Conservation (phyloP, 2,797 vertebrate species). For the Enteromius treurensis region DNA sequence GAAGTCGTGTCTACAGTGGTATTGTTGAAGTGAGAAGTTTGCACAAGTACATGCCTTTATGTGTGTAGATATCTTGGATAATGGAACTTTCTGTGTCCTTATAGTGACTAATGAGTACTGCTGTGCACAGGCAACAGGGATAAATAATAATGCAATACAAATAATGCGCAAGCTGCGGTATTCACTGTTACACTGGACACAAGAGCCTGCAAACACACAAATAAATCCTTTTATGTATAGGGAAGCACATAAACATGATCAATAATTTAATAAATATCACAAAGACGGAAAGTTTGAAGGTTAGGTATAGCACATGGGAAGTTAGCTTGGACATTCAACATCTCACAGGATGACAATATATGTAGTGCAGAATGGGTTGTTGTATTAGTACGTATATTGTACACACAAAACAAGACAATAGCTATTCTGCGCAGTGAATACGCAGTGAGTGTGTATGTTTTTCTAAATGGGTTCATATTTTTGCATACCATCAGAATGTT, state of each 20-base stretch:
- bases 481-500: conserved; percentile 25
- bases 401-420: background rate
- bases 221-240: conserved; percentile 22
- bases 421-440: conserved; percentile 5
- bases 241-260: conserved; percentile 10
- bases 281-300: background rate
- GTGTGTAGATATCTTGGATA: background rate
- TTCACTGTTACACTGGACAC: conserved; percentile 22
- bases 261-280: conserved; percentile 25
- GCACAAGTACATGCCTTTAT: background rate
- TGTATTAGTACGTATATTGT: background rate
- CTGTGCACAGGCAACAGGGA: conserved; percentile 32
- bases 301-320: background rate
- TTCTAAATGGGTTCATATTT: conserved; percentile 43
- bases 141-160: conserved; percentile 32
- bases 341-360: background rate
- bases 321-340: background rate
- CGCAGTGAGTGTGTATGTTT: conserved; percentile 21
- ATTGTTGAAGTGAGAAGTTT: background rate
- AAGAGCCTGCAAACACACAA: conserved; percentile 24
- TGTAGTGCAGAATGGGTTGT: background rate
- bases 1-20: background rate
- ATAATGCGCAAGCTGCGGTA: conserved; percentile 13
- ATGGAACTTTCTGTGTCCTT: conserved; percentile 13
- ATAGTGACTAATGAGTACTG: conserved; percentile 28